Evolutionary conservation across 2,888 invertebrate species (phyloP).

Genomic region (Stenichneumon culpator): DNA sequence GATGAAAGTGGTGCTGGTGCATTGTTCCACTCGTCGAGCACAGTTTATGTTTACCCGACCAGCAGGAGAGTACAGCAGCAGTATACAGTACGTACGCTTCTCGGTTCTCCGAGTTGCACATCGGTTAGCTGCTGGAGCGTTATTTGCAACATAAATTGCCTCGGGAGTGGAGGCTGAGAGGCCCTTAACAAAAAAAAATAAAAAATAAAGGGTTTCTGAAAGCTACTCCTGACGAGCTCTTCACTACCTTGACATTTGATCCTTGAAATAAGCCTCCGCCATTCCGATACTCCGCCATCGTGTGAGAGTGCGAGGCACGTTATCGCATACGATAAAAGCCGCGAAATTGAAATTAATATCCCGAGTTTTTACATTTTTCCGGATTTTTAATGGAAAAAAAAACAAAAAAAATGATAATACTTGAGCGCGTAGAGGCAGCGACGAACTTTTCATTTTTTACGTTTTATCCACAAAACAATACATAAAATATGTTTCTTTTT

Average conservation of each 20-base stretch:
- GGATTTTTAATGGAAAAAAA: too few species aligned
- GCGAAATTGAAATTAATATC: not conserved
- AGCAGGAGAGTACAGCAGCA: conserved; percentile 1
- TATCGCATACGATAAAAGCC: not conserved
- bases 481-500: not conserved
- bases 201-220: conserved; percentile 36
- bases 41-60: conserved; percentile 45
- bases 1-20: conserved; percentile 29
- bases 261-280: conserved; percentile 49
- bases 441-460: not conserved
- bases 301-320: conserved; percentile 22
- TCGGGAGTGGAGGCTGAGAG: conserved; percentile 4
- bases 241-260: conserved; percentile 38
- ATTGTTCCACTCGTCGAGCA: conserved; percentile 44
- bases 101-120: conserved; percentile 27
- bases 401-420: too few species aligned
- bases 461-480: not conserved
- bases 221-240: conserved; percentile 46
- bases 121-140: conserved; percentile 37
- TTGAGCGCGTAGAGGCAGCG: too few species aligned
- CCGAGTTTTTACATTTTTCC: not conserved
- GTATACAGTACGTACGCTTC: not conserved
- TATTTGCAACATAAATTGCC: conserved; percentile 58
- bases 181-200: conserved; percentile 10
- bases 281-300: conserved; percentile 4